Evolutionary conservation across 1,140 invertebrate genomes (phyloP).

Genomic region (Hylyphantes graminicola): DNA sequence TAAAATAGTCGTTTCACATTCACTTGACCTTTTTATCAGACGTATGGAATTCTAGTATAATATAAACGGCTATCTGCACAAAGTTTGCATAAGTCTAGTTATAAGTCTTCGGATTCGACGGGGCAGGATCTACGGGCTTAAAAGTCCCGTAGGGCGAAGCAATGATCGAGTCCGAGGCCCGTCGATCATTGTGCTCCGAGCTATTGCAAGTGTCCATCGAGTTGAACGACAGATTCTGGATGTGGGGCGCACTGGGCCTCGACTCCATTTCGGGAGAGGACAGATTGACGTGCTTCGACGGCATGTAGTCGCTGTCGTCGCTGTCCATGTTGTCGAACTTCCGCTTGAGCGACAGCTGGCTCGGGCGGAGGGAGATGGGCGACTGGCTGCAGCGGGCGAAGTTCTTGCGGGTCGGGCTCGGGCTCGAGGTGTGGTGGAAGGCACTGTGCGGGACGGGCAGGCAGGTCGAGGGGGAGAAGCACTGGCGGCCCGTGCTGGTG

Average conservation of each 20-base stretch:
- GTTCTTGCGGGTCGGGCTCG: conserved; percentile 81
- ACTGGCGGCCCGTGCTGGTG: conserved; percentile 72
- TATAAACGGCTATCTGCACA: not conserved
- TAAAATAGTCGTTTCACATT: too few relatives aligned
- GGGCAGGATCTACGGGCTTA: conserved; percentile 56
- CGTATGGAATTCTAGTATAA: not conserved
- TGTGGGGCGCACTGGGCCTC: conserved; percentile 22
- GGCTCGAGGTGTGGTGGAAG: conserved; percentile 75
- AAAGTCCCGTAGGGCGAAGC: conserved; percentile 57
- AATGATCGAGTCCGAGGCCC: conserved; percentile 24
- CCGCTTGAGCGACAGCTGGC: conserved; percentile 79
- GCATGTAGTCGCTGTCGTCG: conserved; percentile 55
- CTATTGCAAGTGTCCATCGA: conserved; percentile 58
- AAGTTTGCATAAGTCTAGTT: conserved; percentile 3
- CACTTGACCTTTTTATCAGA: too few relatives aligned
- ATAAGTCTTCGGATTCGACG: conserved; percentile 54
- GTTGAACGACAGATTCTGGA: conserved; percentile 55
- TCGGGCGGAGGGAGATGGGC: conserved; percentile 83
- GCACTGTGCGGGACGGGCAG: conserved; percentile 71
- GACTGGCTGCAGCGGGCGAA: conserved; percentile 83
- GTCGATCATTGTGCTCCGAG: conserved; percentile 40
- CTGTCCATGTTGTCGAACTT: conserved; percentile 75
- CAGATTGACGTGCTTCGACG: conserved; percentile 45
- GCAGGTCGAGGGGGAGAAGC: conserved; percentile 76
- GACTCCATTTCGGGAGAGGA: conserved; percentile 42